Conservation (phyloP, 2,113 vertebrate species). For the rabbit (Oryctolagus cuniculus) region DNA sequence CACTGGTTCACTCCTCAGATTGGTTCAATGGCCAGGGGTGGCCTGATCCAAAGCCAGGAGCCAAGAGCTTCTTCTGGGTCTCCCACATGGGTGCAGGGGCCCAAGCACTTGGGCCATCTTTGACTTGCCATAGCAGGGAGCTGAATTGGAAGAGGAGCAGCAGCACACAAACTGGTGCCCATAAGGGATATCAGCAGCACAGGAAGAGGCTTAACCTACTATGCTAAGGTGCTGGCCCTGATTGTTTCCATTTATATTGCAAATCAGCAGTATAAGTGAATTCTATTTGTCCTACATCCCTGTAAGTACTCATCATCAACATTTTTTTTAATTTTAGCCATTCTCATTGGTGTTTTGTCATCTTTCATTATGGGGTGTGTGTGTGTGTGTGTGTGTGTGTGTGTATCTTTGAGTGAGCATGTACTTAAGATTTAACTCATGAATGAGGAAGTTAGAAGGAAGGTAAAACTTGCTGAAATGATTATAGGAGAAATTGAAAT, state of each 20-base stretch:
- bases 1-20: too few relatives aligned
- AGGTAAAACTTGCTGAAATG: background rate
- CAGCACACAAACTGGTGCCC: too few relatives aligned
- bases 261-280: background rate
- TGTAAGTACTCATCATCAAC: background rate
- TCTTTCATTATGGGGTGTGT: background rate
- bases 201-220: too few relatives aligned
- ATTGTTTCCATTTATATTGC: background rate
- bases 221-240: too few relatives aligned
- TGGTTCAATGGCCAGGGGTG: too few relatives aligned
- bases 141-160: too few relatives aligned
- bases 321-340: background rate
- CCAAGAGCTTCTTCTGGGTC: too few relatives aligned
- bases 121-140: too few relatives aligned
- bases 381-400: background rate
- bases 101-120: too few relatives aligned
- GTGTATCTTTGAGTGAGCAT: background rate
- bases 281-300: background rate
- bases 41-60: too few relatives aligned
- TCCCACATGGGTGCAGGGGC: too few relatives aligned
- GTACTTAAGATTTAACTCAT: background rate
- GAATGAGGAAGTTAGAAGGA: background rate
- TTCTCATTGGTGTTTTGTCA: background rate
- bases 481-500: background rate
- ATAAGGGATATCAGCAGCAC: too few relatives aligned